A percentile compares a stretch with the other conserved stretches of the same genome.
These are phyloP conservation scores for Pseudopipra pipra DNA, from an alignment of 2,113 vertebrate genomes.

Conservation along the genomic window DNA sequence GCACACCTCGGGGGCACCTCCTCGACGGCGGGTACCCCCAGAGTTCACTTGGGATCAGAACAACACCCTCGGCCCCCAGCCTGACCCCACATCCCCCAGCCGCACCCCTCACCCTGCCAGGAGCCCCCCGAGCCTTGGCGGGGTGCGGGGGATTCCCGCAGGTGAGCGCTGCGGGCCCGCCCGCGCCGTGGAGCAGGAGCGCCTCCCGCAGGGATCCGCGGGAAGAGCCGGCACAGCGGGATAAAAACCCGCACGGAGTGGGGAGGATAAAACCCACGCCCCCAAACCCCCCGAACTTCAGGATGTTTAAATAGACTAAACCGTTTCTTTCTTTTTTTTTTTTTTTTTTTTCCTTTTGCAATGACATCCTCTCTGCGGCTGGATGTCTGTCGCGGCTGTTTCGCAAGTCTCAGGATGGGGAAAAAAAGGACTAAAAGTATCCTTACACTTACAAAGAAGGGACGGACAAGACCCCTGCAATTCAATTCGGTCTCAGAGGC, in stretches of 20 bases:
- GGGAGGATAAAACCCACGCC: too few relatives aligned
- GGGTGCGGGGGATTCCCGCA: neutral
- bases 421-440: neutral
- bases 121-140: neutral
- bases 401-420: fast-evolving
- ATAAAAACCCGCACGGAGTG: neutral
- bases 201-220: neutral
- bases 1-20: neutral
- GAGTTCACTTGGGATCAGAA: neutral
- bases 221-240: neutral
- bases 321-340: neutral
- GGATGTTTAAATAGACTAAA: too few relatives aligned
- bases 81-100: neutral
- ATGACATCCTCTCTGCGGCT: fast-evolving
- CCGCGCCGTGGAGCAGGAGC: neutral
- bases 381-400: neutral
- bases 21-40: neutral
- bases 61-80: neutral
- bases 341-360: neutral
- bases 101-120: neutral
- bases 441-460: neutral
- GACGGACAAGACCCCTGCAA: neutral
- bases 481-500: fast-evolving
- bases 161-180: neutral
- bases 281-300: fast-evolving